These are phyloP conservation scores for Mya arenaria DNA, from an alignment of 1,140 invertebrate species.

Conservation along the genomic window DNA sequence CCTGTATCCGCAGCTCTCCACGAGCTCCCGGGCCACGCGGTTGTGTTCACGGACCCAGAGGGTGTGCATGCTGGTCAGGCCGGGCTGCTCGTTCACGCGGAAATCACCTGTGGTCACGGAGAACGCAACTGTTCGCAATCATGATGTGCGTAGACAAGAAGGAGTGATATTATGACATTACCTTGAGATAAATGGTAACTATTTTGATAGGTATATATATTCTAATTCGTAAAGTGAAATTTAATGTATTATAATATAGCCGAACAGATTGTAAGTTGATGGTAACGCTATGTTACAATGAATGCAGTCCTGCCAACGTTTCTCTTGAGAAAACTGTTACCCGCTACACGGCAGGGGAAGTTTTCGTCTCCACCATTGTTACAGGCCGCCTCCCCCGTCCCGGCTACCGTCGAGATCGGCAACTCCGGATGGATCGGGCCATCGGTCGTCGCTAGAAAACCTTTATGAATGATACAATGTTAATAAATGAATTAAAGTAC, in stretches of 20 bases:
- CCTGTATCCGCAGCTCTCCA: conserved; percentile 95
- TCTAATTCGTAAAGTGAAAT: too few species aligned
- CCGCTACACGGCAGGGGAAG: too few species aligned
- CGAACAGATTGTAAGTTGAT: too few species aligned
- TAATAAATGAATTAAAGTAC: too few species aligned
- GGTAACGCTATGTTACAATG: conserved; percentile 90
- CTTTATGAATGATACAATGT: too few species aligned
- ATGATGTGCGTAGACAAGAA: conserved; percentile 90
- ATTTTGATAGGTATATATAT: conserved; percentile 85
- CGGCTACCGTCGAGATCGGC: too few species aligned
- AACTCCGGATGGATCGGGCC: too few species aligned
- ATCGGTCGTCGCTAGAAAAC: too few species aligned
- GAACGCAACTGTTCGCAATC: conserved; percentile 75
- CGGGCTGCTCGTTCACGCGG: conserved; percentile 93
- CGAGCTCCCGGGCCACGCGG: conserved; percentile 90
- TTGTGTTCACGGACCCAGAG: conserved; percentile 99
- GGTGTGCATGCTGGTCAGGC: conserved; percentile 97
- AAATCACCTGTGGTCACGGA: conserved; percentile 96
- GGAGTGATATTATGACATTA: conserved; percentile 85
- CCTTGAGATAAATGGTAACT: conserved; percentile 94
- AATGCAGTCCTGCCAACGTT: conserved; percentile 88
- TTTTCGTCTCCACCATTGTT: too few species aligned
- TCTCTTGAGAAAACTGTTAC: too few species aligned
- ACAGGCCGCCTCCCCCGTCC: too few species aligned
- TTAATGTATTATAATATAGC: too few species aligned